Evolutionary conservation across 2,888 invertebrate genomes (phyloP), one percentile per base, ranked within the genome.

Genomic region (Erpobdella octoculata): DNA sequence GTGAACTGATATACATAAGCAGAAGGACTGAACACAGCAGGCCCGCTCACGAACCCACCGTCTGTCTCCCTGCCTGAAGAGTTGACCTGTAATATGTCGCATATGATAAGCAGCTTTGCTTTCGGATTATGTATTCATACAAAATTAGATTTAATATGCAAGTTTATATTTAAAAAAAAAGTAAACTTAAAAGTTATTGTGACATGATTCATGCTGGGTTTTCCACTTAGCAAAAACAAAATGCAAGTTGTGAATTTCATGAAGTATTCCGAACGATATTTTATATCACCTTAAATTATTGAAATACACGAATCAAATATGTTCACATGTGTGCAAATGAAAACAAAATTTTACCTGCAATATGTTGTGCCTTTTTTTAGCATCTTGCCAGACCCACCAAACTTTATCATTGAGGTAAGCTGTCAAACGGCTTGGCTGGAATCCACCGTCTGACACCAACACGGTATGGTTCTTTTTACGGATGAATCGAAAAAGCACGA

Each of bases 361-460:
- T 36, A 83, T 79, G 74, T 82, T 83, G 76, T 83, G 83, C 68
- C 78, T 79, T 74, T 80, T 79, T 72, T 79, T 80, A 35, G 80
- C 78, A 67, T 77, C 78, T 77, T 83, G 83, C 83, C 83, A 83
- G 64, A 82, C 79, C 82, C 83, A 83, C 83, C 83, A 83, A 21
- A 83, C 80, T 37, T 81, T 71, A 77, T 83, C 83, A 72, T 79
- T 80, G 12, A 81, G 81, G 37, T 80, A 78, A 33, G 83, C 79
- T 12, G 80, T 82, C 70, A 83, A 76, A 36, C 81, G 80, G 72
- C 81, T 80, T 4, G 82, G 83, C 69, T 82, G 80, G 76, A 83
- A 81, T 21, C 82, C 82, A 72, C 77, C 77, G 76, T 83, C 83
- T 59, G 81, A 81, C 73, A 83, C 78, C 70, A 81, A 80, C 0